phyloP scores from a whole-genome alignment of 2,113 vertebrate species.

The Dipodomys spectabilis region DNA sequence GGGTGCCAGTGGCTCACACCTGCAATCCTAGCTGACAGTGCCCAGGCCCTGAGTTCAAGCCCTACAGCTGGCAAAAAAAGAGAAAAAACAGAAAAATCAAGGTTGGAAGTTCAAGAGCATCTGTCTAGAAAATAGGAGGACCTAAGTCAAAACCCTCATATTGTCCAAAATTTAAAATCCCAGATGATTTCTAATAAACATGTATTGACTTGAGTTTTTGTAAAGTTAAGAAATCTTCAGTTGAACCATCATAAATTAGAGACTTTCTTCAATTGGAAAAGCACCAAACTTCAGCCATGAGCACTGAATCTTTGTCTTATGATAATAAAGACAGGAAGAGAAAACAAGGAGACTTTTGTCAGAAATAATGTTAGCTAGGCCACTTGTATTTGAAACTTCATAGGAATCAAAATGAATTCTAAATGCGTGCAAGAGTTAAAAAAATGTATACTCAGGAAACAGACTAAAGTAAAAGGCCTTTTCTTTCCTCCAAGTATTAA shows the following conservation, averaged over 20 bases:
- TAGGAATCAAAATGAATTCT: constrained; percentile 64
- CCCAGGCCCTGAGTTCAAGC: no score
- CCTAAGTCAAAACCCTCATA: no score
- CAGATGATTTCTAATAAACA: not conserved
- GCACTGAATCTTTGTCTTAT: constrained; percentile 28
- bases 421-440: constrained; percentile 63
- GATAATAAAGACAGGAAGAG: constrained; percentile 17
- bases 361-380: constrained; percentile 48
- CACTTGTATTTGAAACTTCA: constrained; percentile 41
- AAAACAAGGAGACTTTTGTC: constrained; percentile 42
- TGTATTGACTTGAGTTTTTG: not conserved
- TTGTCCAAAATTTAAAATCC: not conserved
- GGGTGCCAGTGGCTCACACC: no score
- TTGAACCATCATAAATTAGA: not conserved
- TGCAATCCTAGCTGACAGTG: no score
- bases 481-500: not conserved
- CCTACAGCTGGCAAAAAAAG: no score
- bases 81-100: no score
- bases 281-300: constrained; percentile 19
- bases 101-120: no score
- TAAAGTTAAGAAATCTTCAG: not conserved
- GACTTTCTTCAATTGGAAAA: constrained; percentile 20
- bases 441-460: constrained; percentile 48
- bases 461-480: constrained; percentile 39
- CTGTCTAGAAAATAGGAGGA: no score